Evolutionary conservation across 1,140 invertebrate species (phyloP), one percentile per base, ranked within the genome.

Genomic region (Listronotus bonariensis): DNA sequence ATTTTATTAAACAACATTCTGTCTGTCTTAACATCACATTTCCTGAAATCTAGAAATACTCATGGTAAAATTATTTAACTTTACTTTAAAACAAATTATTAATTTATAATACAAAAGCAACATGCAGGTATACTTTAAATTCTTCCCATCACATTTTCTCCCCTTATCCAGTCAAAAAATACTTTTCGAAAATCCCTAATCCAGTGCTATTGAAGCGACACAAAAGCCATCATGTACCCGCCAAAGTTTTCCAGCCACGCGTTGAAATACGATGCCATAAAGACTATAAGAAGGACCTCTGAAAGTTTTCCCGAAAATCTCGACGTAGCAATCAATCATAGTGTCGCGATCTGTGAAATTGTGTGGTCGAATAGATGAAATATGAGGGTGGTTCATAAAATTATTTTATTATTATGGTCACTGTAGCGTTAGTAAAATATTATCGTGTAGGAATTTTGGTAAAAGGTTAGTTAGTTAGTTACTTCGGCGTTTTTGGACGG

Each of bases 301-400:
- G 31, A 58, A 58, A 17, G 17, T 58, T 58, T 46, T 42, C 12
- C n/a, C 9, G 53, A 32, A 58, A 58, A 58, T 46, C 55, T 38
- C 32, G 42, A 14, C 51, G 34, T 15, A 6, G 53, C 14, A 46
- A 58, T 58, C 55, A 58, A 58, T 58, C 55, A 58, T 46, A 58
- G 36, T 58, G 41, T 42, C 55, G 55, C 55, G 55, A 45, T 58
- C 41, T 58, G 55, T 58, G 55, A 58, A 58, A 58, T 58, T 58
- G 55, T 42, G 42, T 46, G 31, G 41, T 20, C 42, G 55, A 58
- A 48, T 11, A 26, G 32, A 58, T 58, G 42, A 58, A 58, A 58
- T 58, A 58, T 58, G 55, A 58, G 55, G 41, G 45, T 58, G 42
- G 54, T 32, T 18, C 43, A 42, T 12, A 42, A 58, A 58, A 58